These are phyloP conservation scores for Callyntrura guangdongensis DNA, from an alignment of 2,888 invertebrate genomes.

Conservation along the genomic window DNA sequence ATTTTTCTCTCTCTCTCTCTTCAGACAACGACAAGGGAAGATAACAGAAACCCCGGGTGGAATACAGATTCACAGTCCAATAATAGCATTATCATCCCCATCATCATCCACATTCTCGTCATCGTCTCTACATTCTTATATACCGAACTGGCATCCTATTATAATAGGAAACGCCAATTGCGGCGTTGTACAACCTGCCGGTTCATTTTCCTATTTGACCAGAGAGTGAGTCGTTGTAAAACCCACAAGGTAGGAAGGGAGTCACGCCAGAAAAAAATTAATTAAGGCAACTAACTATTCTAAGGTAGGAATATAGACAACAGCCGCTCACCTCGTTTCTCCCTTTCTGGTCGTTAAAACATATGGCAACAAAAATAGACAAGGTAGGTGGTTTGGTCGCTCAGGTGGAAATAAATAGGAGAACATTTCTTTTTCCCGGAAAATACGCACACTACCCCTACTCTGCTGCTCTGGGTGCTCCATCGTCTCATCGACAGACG, in stretches of 20 bases:
- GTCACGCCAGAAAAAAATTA: not conserved
- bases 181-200: not conserved
- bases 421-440: not conserved
- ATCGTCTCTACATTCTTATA: too few species aligned
- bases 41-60: not conserved
- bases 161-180: not conserved
- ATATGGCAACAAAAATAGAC: too few species aligned
- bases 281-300: constrained; percentile 23
- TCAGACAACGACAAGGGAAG: not conserved
- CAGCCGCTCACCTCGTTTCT: too few species aligned
- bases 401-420: not conserved
- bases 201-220: not conserved
- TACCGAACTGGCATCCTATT: too few species aligned
- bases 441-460: not conserved
- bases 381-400: too few species aligned
- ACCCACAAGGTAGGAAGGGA: too few species aligned
- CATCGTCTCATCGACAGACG: not conserved
- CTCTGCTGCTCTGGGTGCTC: not conserved
- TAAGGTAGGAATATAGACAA: too few species aligned
- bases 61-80: constrained; percentile 7
- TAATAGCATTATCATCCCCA: not conserved
- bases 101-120: not conserved
- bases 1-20: not conserved
- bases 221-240: not conserved
- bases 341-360: too few species aligned